Evolutionary conservation across 2,113 vertebrate genomes (phyloP).

Genomic region (Plotosus lineatus): DNA sequence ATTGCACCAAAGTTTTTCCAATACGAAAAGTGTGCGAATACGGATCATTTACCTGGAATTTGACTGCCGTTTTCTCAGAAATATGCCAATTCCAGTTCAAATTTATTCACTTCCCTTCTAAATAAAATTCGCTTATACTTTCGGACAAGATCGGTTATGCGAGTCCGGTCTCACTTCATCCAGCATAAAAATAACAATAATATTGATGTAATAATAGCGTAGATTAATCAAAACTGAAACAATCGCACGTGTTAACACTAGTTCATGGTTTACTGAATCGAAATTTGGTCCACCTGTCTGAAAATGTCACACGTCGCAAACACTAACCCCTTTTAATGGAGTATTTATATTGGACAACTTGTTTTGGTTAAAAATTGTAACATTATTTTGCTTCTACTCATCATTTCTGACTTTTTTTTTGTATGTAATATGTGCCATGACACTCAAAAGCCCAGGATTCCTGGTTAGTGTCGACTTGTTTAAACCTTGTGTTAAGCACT

Average conservation of each 20-base stretch:
- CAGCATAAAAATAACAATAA: too few species aligned
- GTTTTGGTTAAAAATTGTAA: slow-evolving; percentile 14
- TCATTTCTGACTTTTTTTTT: slow-evolving; percentile 9
- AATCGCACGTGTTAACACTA: background rate
- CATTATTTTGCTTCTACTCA: background rate
- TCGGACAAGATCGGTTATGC: too few species aligned
- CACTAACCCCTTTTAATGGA: background rate
- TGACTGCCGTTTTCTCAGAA: too few species aligned
- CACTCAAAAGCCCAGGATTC: slow-evolving; percentile 31
- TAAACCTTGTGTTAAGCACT: slow-evolving; percentile 63
- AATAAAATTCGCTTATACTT: too few species aligned
- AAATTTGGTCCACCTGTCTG: background rate
- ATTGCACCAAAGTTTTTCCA: too few species aligned
- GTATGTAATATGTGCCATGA: slow-evolving; percentile 62
- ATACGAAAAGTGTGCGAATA: too few species aligned
- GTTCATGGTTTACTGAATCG: background rate
- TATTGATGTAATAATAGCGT: too few species aligned
- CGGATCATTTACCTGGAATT: too few species aligned
- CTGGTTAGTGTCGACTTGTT: slow-evolving; percentile 21
- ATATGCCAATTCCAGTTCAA: too few species aligned
- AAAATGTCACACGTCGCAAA: background rate
- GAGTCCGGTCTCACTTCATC: background rate
- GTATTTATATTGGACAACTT: background rate
- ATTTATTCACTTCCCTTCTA: too few species aligned
- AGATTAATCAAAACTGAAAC: background rate